These are phyloP conservation scores for Cairina moschata DNA, from an alignment of 2,113 vertebrate genomes.

Conservation along the genomic window DNA sequence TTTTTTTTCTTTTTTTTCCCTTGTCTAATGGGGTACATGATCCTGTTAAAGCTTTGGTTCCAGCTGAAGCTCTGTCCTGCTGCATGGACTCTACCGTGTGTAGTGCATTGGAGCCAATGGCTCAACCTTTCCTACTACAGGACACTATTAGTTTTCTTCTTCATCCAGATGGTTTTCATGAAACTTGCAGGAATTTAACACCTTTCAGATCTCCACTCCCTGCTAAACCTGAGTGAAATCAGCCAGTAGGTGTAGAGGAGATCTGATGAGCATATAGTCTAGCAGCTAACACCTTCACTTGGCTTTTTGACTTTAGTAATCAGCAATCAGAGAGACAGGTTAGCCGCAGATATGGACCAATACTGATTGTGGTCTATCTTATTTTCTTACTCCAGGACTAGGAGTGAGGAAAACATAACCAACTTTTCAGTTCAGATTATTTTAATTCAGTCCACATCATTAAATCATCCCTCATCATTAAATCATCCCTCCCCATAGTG, in stretches of 20 bases:
- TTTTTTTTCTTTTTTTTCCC: not conserved
- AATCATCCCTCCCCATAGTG: not conserved
- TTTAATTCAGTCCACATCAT: not conserved
- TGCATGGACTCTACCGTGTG: not conserved
- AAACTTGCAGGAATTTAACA: not conserved
- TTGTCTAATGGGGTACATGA: not conserved
- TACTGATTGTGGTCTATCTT: not conserved
- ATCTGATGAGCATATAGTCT: not conserved
- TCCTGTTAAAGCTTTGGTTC: constrained; percentile 10
- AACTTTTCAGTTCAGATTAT: not conserved
- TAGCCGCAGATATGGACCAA: not conserved
- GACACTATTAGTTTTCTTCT: not conserved
- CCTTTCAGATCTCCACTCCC: not conserved
- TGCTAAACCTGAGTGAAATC: not conserved
- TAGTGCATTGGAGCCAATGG: not conserved
- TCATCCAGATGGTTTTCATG: constrained; percentile 7
- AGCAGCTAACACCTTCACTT: not conserved
- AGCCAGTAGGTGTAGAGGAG: not conserved
- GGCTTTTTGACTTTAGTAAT: not conserved
- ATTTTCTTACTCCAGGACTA: not conserved
- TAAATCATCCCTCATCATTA: not conserved
- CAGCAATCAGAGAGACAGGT: not conserved
- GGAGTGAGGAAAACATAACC: not conserved
- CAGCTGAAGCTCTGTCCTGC: not conserved
- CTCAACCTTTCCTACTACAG: not conserved